Conservation (phyloP, 2,113 vertebrate genomes). For the Polypterus senegalus region DNA sequence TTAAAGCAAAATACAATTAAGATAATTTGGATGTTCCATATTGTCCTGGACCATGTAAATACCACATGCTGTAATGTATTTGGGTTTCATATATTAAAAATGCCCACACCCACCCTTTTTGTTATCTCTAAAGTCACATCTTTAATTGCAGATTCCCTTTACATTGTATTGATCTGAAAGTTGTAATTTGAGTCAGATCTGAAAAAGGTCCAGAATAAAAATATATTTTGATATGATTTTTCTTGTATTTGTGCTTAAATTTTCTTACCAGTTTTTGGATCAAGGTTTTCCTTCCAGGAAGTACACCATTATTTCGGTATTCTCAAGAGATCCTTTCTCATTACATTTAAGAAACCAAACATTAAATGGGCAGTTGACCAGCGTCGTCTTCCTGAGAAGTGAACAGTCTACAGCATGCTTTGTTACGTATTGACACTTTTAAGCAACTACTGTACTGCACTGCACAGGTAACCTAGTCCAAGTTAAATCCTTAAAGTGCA, state of each 20-base stretch:
- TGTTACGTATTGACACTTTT: too few relatives aligned
- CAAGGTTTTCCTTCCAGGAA: too few relatives aligned
- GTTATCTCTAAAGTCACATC: slow-evolving; percentile 61
- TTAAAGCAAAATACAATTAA: slow-evolving; percentile 60
- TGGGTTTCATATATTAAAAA: slow-evolving; percentile 64
- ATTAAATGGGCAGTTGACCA: too few relatives aligned
- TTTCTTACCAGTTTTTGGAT: neutral
- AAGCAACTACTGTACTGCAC: too few relatives aligned
- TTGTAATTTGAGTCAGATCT: slow-evolving; percentile 94
- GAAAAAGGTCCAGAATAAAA: slow-evolving; percentile 97
- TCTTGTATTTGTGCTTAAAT: slow-evolving; percentile 50
- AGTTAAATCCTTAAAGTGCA: too few relatives aligned
- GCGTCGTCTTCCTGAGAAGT: too few relatives aligned
- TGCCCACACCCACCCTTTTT: slow-evolving; percentile 45
- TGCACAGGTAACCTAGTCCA: too few relatives aligned
- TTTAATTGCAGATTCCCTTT: slow-evolving; percentile 74
- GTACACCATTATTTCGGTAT: too few relatives aligned
- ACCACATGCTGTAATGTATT: slow-evolving; percentile 64
- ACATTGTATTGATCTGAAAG: slow-evolving; percentile 94
- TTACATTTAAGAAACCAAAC: too few relatives aligned
- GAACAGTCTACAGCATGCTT: too few relatives aligned
- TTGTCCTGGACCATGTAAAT: slow-evolving; percentile 81
- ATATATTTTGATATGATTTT: slow-evolving; percentile 98
- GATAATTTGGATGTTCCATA: slow-evolving; percentile 69
- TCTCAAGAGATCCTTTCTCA: too few relatives aligned